Evolutionary conservation across 2,797 vertebrate species (phyloP).

Genomic region (Phyllotis vaccarum): DNA sequence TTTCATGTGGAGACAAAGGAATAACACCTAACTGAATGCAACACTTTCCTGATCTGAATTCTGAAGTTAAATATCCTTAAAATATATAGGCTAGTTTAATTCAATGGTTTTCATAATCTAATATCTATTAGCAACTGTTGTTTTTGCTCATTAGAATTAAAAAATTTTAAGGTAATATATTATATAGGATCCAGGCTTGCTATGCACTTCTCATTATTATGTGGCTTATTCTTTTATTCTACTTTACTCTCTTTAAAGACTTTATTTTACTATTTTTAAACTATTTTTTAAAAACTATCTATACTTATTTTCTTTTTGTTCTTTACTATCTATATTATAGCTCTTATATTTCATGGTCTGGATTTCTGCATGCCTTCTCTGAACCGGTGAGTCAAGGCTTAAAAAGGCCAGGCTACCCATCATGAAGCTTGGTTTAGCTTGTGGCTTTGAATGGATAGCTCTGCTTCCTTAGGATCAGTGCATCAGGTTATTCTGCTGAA

Average conservation of each 20-base stretch:
- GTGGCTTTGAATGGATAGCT: not conserved
- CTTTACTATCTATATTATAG: not conserved
- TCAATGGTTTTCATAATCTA: not conserved
- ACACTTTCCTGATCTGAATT: not conserved
- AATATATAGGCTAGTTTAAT: not conserved
- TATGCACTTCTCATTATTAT: not conserved
- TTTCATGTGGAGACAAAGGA: not conserved
- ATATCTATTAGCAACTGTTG: not conserved
- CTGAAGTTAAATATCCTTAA: not conserved
- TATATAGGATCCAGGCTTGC: not conserved
- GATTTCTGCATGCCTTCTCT: not conserved
- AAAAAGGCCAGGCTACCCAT: not conserved
- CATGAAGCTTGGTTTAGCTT: not conserved
- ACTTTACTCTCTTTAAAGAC: not conserved
- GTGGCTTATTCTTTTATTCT: not conserved
- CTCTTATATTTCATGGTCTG: not conserved
- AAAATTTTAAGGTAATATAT: not conserved
- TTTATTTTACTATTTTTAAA: not conserved
- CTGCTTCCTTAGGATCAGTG: not conserved
- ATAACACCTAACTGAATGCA: not conserved
- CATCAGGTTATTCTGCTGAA: not conserved
- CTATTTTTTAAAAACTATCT: not conserved
- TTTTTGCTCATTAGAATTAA: not conserved
- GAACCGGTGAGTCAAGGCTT: not conserved
- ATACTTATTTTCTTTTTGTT: not conserved